Evolutionary conservation across 2,888 invertebrate species (phyloP), one percentile per base, ranked within the genome.

Genomic region (Epicampocera succincta): DNA sequence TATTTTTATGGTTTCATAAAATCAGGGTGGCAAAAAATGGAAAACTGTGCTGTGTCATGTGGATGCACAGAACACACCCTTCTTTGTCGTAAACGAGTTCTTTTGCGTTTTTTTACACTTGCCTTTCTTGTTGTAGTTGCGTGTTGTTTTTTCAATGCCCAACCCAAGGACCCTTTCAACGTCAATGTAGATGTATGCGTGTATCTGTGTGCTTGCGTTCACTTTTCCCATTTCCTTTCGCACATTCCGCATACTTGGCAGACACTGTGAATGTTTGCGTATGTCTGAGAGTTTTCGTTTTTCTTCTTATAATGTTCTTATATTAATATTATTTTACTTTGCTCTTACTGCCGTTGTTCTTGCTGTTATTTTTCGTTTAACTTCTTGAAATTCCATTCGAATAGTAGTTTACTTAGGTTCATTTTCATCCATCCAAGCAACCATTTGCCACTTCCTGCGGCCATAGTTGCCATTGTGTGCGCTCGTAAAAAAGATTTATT

Each of bases 401-500:
- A 88, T 88, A 88, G 89, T 88, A 88, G 89, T 89, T 88, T 88
- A 87, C 89, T 89, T 87, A 87, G 87, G 89, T 89, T 89, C 87
- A 89, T 89, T 89, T 89, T 89, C 85, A 78, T 69, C 78, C 78
- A 71, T 73, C 69, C 65, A 65, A 72, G 19, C 69, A 79, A 73
- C 77, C 80, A 77, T 79, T 84, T 65, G 76, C 54, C 72, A 80
- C 77, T 83, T 85, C 84, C 85, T 85, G 85, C 86, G 87, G 88
- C 89, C 89, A 89, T 89, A 88, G 87, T 87, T 87, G 88, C 87
- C 89, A 89, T 87, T 88, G 89, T 88, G 89, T 89, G 87, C 86
- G 89, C 86, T 90, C 90, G 89, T 90, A 90, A 90, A 90, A 85
- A 86, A 89, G 90, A 90, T 90, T 90, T 90, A 90, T 89, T 89